These are phyloP conservation scores for Monochamus alternatus DNA, from an alignment of 2,888 invertebrate genomes.

Conservation along the genomic window DNA sequence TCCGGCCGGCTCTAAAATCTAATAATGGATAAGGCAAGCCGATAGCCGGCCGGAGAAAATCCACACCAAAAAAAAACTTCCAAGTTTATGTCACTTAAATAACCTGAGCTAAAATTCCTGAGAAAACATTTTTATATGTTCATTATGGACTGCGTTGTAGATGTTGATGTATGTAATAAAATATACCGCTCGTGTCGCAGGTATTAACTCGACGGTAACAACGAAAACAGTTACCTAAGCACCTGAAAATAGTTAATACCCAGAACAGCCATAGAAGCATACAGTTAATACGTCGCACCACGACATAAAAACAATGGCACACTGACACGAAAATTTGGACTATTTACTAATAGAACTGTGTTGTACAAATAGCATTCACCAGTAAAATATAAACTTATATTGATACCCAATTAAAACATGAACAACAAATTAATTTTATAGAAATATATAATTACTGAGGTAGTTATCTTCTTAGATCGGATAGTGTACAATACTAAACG, in stretches of 20 bases:
- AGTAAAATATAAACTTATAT: slow-evolving; percentile 66
- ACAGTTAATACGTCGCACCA: slow-evolving; percentile 36
- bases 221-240: slow-evolving; percentile 48
- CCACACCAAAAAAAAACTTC: slow-evolving; percentile 34
- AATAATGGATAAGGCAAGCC: slow-evolving; percentile 30
- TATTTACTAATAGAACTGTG: slow-evolving; percentile 55
- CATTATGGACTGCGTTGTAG: slow-evolving; percentile 52
- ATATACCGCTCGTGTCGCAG: slow-evolving; percentile 49
- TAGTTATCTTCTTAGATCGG: slow-evolving; percentile 71
- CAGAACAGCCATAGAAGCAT: slow-evolving; percentile 50
- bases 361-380: slow-evolving; percentile 71
- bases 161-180: slow-evolving; percentile 57
- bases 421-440: slow-evolving; percentile 70
- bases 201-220: slow-evolving; percentile 50
- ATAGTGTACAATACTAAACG: slow-evolving; percentile 63
- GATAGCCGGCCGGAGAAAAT: slow-evolving; percentile 18
- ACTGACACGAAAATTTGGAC: slow-evolving; percentile 68
- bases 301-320: slow-evolving; percentile 68
- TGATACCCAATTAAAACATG: slow-evolving; percentile 69
- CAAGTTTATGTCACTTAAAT: slow-evolving; percentile 42
- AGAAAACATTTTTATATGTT: slow-evolving; percentile 61
- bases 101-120: slow-evolving; percentile 71
- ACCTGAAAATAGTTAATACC: slow-evolving; percentile 51
- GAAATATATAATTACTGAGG: slow-evolving; percentile 73
- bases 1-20: slow-evolving; percentile 26